Base-by-base conservation (phyloP, 1,140 invertebrate species). In the Drosophila prosaltans region DNA sequence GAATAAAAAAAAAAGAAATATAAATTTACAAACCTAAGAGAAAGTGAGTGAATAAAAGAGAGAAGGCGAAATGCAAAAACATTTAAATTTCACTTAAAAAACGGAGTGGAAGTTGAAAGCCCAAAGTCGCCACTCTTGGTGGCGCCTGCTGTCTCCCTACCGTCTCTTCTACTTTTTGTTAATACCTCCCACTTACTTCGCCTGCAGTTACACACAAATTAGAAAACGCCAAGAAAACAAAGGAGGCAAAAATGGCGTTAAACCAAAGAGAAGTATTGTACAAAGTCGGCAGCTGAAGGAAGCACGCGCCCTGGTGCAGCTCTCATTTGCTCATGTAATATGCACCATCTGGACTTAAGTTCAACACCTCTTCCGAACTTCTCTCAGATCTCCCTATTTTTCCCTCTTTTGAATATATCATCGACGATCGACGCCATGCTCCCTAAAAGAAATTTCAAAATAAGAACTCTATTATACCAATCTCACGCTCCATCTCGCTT, bases 381-480 rank as follows among this genome's bases (percentile, higher is more conserved):
- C 21, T 51, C 9, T 26, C 8, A 3, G 21, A 5, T 58, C 7
- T 59, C 30, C n/a, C 0, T 2, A 10, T 11, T 45, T 74, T 80
- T 84, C 92, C 91, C 89, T 92, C n/a, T 92, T 65, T 91, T 86
- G 45, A 92, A 91, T 5, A 92, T 92, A 58, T 92, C 91, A 74
- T 91, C 85, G 39, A 91, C n/a, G 91, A 81, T 92, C 92, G 57
- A 92, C 92, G 54, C 91, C 91, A 43, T 92, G 75, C 59, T 92
- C 91, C 92, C 62, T 1, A 76, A 84, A 24, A 16, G 36, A 68
- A 73, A 57, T 10, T 26, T 51, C 10, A 24, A 10, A 43, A 28
- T 65, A 28, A 28, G 3, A 9, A 51, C n/a, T 3, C 26, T 48
- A 36, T 6, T 9, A n/a, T 24, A 16, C 21, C 6, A 24, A 54